Base-by-base conservation (phyloP, 2,888 invertebrate species). In the Leptopilina myrica region DNA sequence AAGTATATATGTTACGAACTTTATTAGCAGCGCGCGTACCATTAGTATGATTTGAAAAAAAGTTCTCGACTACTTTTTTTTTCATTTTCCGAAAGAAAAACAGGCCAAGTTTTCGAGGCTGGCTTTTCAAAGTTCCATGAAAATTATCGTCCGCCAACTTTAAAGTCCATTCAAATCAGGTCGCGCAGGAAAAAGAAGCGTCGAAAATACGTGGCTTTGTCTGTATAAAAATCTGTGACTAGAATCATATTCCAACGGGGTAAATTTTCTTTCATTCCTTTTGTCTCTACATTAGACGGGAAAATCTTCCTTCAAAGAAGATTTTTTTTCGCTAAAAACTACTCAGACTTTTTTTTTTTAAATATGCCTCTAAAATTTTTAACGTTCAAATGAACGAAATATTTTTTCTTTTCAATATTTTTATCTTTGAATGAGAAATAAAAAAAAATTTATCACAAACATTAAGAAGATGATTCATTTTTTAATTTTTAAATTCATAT, bases 111-210 rank as follows among this genome's bases (percentile, higher is more conserved):
- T 69, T 53, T 14, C 53, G 26, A 69, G 33, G 14, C 14, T 14
- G 11, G 53, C 69, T 69, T 20, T 53, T 26, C 53, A 69, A 53
- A 69, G 69, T 69, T 69, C 12, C 53, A 26, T 26, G 69, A 49
- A 69, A 69, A 69, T 69, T 69, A 69, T 69, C 53, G 69, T 26
- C 11, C 49, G n/a, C 46, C 46, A n/a, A 69, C 11, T 69, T 67
- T 67, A 49, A 59, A 67, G 67, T 12, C 46, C 49, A 67, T 69
- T 26, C 69, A 69, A 69, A 69, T 69, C 26, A 69, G 69, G 69
- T 69, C 69, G 69, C 49, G 46, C 49, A 12, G 69, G n/a, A 14
- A 69, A 53, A 69, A 69, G 26, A 53, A 46, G 26, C 69, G 8
- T 12, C 20, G 8, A 69, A 69, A 69, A 49, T 49, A 62, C 62